Evolutionary conservation across 1,140 invertebrate species (phyloP).

Genomic region (Pseudomyrmex sp.): DNA sequence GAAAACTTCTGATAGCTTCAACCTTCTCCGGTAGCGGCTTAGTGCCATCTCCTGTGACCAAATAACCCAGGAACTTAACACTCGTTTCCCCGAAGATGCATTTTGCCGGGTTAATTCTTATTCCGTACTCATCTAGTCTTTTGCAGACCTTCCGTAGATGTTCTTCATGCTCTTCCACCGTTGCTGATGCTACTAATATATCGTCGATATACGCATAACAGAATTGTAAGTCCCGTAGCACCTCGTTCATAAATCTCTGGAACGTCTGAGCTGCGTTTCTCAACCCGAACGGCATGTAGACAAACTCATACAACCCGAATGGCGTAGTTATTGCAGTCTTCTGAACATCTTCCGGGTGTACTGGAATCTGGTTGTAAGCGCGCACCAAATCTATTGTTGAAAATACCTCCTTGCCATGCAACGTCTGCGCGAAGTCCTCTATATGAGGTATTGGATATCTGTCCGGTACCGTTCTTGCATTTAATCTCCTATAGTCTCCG

Average conservation of each 20-base stretch:
- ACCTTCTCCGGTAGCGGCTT: too few species aligned
- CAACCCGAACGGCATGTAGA: constrained; percentile 65
- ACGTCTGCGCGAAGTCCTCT: constrained; percentile 69
- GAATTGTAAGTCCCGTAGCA: too few species aligned
- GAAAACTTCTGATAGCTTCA: too few species aligned
- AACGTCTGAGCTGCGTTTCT: neutral
- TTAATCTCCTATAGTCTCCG: neutral
- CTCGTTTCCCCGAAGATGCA: too few species aligned
- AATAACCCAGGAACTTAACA: too few species aligned
- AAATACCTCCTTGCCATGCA: constrained; percentile 78
- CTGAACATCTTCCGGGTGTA: constrained; percentile 51
- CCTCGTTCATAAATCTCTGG: neutral
- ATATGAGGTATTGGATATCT: constrained; percentile 69
- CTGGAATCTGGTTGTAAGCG: constrained; percentile 82
- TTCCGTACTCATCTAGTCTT: too few species aligned
- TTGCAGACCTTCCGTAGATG: too few species aligned
- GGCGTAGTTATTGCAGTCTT: constrained; percentile 72
- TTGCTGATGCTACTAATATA: too few species aligned
- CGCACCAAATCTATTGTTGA: constrained; percentile 79
- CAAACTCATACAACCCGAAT: constrained; percentile 73
- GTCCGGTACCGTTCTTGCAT: neutral
- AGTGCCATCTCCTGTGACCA: too few species aligned
- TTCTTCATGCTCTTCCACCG: too few species aligned
- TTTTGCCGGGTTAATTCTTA: too few species aligned
- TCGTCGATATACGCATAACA: too few species aligned